Evolutionary conservation across 2,797 vertebrate genomes (phyloP).

Genomic region (Margarornis squamiger): DNA sequence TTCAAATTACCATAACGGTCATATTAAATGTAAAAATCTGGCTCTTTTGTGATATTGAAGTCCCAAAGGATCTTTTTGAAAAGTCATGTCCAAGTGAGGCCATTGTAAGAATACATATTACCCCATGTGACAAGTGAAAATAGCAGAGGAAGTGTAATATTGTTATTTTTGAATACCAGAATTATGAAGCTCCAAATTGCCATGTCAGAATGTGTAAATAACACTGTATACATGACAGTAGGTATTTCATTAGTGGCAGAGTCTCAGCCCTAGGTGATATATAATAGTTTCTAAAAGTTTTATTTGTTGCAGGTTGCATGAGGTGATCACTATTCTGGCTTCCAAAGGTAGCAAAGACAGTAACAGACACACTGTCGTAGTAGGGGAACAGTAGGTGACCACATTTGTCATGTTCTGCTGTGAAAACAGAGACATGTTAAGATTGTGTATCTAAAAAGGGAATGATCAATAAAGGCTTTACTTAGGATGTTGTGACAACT

Average conservation of each 20-base stretch:
- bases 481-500: not conserved
- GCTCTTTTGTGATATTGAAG: not conserved
- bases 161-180: not conserved
- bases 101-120: not conserved
- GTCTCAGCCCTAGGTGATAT: not conserved
- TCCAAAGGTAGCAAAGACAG: not conserved
- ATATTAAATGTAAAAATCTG: not conserved
- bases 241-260: not conserved
- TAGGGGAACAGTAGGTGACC: not conserved
- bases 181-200: not conserved
- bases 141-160: not conserved
- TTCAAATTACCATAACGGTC: not conserved
- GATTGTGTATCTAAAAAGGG: not conserved
- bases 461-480: not conserved
- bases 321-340: rapidly evolving
- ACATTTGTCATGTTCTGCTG: not conserved
- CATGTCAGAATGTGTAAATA: not conserved
- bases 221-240: not conserved
- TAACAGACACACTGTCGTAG: not conserved
- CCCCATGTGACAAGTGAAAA: not conserved
- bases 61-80: not conserved
- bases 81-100: not conserved
- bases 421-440: not conserved
- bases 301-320: not conserved
- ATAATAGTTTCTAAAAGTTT: not conserved